These are phyloP conservation scores for Amphipoea oculea DNA, from an alignment of 2,888 invertebrate genomes.

Conservation along the genomic window DNA sequence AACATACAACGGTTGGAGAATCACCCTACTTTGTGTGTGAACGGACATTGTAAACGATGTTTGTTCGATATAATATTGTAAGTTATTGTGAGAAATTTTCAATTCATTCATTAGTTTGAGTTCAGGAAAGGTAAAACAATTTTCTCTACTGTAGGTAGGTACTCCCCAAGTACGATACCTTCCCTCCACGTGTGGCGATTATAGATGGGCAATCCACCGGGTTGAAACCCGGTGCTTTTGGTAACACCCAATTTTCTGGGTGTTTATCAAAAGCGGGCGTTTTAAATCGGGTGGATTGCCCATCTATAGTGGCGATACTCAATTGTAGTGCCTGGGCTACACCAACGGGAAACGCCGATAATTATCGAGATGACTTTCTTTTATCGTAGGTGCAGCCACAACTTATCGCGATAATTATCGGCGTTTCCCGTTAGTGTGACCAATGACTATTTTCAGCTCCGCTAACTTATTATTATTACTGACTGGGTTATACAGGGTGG, in stretches of 20 bases:
- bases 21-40: slow-evolving; percentile 31
- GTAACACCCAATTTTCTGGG: too few relatives aligned
- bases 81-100: not conserved
- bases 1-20: slow-evolving; percentile 38
- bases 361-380: too few relatives aligned
- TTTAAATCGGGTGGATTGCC: too few relatives aligned
- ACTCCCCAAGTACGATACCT: not conserved
- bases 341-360: too few relatives aligned
- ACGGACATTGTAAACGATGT: slow-evolving; percentile 18
- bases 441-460: not conserved
- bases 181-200: too few relatives aligned
- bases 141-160: not conserved
- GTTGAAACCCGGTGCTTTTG: too few relatives aligned
- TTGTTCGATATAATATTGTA: not conserved
- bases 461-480: not conserved
- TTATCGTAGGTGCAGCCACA: too few relatives aligned
- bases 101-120: not conserved
- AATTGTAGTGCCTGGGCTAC: too few relatives aligned
- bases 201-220: too few relatives aligned
- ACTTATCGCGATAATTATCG: too few relatives aligned
- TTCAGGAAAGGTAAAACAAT: not conserved
- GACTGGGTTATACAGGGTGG: not conserved
- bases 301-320: not conserved
- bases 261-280: too few relatives aligned
- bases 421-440: too few relatives aligned